Evolutionary conservation across 2,113 vertebrate genomes (phyloP).

Genomic region (Grantiella picta): DNA sequence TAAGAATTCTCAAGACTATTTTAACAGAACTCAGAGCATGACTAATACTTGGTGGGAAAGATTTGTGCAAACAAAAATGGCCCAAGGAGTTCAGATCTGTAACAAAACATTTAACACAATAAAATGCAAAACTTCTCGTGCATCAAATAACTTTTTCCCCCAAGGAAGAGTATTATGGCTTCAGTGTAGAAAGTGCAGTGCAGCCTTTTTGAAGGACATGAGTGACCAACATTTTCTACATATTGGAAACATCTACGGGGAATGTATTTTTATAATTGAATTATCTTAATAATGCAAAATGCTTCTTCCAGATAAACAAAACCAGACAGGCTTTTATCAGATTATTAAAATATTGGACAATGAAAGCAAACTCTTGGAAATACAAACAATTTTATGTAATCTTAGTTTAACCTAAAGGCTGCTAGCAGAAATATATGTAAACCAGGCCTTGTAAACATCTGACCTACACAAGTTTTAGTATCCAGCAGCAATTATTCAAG

Average conservation of each 20-base stretch:
- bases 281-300: constrained; percentile 22
- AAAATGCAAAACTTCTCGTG: not conserved
- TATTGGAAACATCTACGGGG: constrained; percentile 31
- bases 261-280: not conserved
- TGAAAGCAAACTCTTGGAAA: constrained; percentile 35
- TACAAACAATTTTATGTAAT: not conserved
- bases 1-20: not conserved
- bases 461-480: not conserved
- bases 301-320: constrained; percentile 55
- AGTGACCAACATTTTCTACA: not conserved
- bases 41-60: constrained; percentile 6
- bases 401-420: not conserved
- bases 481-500: not conserved
- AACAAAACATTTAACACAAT: not conserved
- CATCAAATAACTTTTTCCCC: not conserved
- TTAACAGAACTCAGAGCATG: not conserved
- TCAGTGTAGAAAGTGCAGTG: not conserved
- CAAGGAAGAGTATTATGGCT: not conserved
- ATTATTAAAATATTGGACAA: constrained; percentile 36
- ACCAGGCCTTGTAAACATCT: not conserved
- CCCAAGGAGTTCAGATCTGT: not conserved
- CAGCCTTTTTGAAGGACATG: not conserved
- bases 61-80: not conserved
- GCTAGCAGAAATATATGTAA: not conserved
- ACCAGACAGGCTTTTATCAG: constrained; percentile 45